Percentiles rank a stretch among this genome's conserved stretches.
These are phyloP conservation scores for Gymnobelideus leadbeateri DNA, from an alignment of 2,113 vertebrate genomes.

Conservation along the genomic window DNA sequence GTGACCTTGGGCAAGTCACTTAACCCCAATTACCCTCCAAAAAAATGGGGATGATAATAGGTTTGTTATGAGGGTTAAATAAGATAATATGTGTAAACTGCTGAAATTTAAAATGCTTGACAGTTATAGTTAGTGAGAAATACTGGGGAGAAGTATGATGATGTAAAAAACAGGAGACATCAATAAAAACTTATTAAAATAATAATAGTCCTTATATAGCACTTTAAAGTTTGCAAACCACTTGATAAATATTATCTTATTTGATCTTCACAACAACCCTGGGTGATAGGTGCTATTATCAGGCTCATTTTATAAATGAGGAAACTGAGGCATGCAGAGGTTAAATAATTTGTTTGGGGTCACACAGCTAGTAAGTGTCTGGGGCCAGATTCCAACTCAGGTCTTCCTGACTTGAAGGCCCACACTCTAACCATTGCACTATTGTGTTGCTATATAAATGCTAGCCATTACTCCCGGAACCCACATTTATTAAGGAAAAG, in stretches of 20 bases:
- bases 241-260: neutral
- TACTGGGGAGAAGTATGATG: neutral
- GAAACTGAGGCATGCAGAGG: neutral
- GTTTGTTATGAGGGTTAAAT: neutral
- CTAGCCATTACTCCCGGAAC: neutral
- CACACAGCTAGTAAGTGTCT: neutral
- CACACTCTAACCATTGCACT: neutral
- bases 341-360: neutral
- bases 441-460: neutral
- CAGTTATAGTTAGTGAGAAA: neutral
- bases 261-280: neutral
- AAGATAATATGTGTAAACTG: neutral
- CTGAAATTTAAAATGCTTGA: neutral
- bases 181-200: neutral
- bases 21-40: no score
- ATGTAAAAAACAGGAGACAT: neutral
- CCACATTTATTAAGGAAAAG: neutral
- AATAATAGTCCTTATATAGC: neutral
- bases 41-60: neutral
- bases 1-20: no score
- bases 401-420: neutral
- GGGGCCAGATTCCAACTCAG: neutral
- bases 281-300: neutral
- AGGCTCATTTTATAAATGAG: neutral
- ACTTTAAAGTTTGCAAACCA: neutral